Conservation (phyloP, 2,797 vertebrate genomes). For the Phrynocephalus vlangalii region DNA sequence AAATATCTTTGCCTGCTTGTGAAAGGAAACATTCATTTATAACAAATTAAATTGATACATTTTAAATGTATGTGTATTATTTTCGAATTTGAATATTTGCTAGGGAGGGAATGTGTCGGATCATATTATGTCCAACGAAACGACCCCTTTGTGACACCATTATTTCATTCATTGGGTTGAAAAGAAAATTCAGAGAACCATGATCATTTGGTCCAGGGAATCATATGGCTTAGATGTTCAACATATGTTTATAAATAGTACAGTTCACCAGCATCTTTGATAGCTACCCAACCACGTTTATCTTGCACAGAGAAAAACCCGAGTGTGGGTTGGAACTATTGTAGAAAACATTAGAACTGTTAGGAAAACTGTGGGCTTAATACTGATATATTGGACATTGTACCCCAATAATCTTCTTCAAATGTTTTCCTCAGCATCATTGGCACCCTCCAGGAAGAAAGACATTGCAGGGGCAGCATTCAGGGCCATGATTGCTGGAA, state of each 20-base stretch:
- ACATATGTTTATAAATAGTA: too few species aligned
- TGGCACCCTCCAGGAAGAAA: constrained; percentile 82
- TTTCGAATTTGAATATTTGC: too few species aligned
- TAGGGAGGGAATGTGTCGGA: too few species aligned
- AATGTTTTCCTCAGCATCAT: constrained; percentile 76
- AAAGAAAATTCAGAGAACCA: too few species aligned
- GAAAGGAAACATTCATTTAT: too few species aligned
- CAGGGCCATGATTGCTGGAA: constrained; percentile 85
- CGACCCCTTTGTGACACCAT: too few species aligned
- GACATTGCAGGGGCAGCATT: constrained; percentile 83
- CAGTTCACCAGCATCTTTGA: neutral
- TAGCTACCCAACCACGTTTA: neutral
- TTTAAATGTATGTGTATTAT: too few species aligned
- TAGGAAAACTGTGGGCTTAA: neutral
- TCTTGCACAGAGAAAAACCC: neutral
- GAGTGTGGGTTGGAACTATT: neutral
- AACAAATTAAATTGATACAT: too few species aligned
- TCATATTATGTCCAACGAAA: too few species aligned
- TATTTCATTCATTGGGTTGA: too few species aligned
- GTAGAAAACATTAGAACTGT: neutral
- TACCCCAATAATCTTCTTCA: neutral
- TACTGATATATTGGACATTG: neutral
- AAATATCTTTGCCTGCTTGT: too few species aligned
- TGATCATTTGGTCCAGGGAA: too few species aligned
- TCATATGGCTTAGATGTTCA: neutral